phyloP scores from a whole-genome alignment of 2,113 vertebrate species.

The Apus apus region DNA sequence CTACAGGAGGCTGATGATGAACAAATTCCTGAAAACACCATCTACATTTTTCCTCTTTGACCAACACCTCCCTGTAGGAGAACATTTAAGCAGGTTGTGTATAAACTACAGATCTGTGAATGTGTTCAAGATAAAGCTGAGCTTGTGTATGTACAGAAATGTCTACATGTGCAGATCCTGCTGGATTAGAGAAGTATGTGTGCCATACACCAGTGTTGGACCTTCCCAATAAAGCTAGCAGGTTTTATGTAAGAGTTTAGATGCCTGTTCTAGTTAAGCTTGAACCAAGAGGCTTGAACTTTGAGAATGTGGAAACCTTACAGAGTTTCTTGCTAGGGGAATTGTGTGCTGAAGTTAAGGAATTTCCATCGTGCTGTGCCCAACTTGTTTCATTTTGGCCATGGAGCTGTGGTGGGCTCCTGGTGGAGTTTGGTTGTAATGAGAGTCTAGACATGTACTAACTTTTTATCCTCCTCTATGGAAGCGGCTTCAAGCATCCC shows the following conservation, averaged over 20 bases:
- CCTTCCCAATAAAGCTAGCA: background rate
- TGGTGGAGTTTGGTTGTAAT: too few relatives aligned
- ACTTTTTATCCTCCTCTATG: too few relatives aligned
- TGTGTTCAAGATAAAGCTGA: background rate
- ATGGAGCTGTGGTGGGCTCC: too few relatives aligned
- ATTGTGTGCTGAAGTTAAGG: too few relatives aligned
- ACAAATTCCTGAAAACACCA: background rate
- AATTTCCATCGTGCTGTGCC: too few relatives aligned
- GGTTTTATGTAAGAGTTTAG: background rate
- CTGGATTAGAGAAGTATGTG: background rate
- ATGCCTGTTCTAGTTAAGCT: background rate
- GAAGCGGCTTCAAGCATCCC: background rate
- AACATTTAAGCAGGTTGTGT: background rate
- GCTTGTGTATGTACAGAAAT: background rate
- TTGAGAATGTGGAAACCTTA: background rate
- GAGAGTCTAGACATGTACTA: too few relatives aligned
- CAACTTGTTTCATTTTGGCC: too few relatives aligned
- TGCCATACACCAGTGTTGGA: background rate
- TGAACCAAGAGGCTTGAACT: background rate
- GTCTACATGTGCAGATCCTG: background rate
- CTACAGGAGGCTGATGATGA: background rate
- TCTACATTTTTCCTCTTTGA: background rate
- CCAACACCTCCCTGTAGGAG: background rate
- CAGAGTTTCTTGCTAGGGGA: too few relatives aligned
- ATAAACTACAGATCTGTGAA: background rate